A percentile compares a stretch with the other conserved stretches of the same genome.
Evolutionary conservation across 1,140 invertebrate species (phyloP).

Genomic region (Trichonephila inaurata): DNA sequence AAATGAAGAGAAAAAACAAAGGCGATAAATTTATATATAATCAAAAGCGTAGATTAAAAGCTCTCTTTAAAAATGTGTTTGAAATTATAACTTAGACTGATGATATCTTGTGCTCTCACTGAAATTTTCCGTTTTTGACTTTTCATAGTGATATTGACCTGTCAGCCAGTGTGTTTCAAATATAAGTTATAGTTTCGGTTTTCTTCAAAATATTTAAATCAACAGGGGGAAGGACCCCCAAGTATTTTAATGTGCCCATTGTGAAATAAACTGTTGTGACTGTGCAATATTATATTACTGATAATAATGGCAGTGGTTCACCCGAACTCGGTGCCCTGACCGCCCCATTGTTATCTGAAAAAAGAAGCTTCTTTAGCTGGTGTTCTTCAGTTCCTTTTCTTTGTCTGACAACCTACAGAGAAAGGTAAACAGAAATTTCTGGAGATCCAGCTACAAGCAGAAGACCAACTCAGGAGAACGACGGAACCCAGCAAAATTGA

Average conservation of each 20-base stretch:
- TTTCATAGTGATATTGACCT: not conserved
- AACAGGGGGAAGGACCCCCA: no score
- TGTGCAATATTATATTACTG: not conserved
- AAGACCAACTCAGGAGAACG: conserved; percentile 8
- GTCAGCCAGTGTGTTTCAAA: not conserved
- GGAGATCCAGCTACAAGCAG: not conserved
- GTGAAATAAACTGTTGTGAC: not conserved
- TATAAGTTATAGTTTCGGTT: no score
- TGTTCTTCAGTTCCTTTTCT: not conserved
- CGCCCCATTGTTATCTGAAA: no score
- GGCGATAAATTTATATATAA: conserved; percentile 19
- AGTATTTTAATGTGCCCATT: not conserved
- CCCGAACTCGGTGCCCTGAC: not conserved
- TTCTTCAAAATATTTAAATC: no score
- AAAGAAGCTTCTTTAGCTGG: not conserved
- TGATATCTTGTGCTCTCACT: not conserved
- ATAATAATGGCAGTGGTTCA: not conserved
- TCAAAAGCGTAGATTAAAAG: conserved; percentile 56
- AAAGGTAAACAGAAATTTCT: conserved; percentile 35
- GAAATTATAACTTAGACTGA: not conserved
- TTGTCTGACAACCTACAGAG: not conserved
- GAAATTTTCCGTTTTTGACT: not conserved
- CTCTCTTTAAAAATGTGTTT: not conserved
- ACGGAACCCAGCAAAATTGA: conserved; percentile 63
- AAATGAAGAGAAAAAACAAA: conserved; percentile 63